Evolutionary conservation across 2,888 invertebrate genomes (phyloP).

Genomic region (Cephus sareptanus): DNA sequence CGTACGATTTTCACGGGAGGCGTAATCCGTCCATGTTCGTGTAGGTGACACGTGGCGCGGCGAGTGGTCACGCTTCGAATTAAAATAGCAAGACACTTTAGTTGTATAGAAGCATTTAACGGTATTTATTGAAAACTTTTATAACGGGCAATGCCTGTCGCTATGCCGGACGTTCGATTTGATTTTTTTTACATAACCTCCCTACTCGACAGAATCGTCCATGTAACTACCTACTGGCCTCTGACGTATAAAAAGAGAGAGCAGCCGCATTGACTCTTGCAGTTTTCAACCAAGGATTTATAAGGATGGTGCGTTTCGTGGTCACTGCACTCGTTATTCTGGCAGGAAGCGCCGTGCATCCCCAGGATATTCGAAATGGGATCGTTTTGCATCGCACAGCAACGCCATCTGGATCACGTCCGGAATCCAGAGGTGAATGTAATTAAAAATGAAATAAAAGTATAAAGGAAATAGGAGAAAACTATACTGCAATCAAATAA

Average conservation of each 20-base stretch:
- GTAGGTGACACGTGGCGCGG: neutral
- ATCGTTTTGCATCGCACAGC: neutral
- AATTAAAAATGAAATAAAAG: neutral
- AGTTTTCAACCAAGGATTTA: conserved; percentile 8
- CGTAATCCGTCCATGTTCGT: neutral
- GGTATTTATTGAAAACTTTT: neutral
- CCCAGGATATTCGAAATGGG: neutral
- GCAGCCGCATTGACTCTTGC: neutral
- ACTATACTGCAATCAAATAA: neutral
- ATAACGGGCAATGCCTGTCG: neutral
- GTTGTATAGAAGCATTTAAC: neutral
- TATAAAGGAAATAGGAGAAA: neutral
- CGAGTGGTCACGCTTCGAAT: neutral
- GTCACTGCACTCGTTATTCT: neutral
- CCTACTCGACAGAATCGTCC: neutral
- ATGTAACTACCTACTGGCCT: neutral
- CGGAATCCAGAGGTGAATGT: neutral
- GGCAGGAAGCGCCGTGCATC: neutral
- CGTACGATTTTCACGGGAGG: neutral
- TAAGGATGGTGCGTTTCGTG: neutral
- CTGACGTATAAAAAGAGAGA: conserved; percentile 19
- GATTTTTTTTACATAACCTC: neutral
- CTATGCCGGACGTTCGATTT: neutral
- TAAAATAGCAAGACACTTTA: neutral
- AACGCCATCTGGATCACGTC: neutral